Conservation (phyloP, 2,797 vertebrate genomes). For the Acanthiza pusilla region DNA sequence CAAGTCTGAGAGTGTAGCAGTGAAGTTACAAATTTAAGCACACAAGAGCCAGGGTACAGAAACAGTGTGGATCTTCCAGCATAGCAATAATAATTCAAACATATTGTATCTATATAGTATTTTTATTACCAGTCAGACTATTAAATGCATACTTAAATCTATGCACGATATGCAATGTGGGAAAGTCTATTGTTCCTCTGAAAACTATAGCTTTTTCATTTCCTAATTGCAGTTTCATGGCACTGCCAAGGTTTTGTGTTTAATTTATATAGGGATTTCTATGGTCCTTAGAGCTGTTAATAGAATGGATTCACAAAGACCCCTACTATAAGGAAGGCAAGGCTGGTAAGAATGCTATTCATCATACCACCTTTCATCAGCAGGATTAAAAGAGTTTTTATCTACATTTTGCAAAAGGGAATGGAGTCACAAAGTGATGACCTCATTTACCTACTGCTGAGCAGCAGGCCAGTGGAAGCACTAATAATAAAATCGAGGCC, state of each 20-base stretch:
- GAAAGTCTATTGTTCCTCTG: conserved; percentile 59
- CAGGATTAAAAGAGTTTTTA: conserved; percentile 64
- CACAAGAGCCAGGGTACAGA: conserved; percentile 37
- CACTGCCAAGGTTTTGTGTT: conserved; percentile 49
- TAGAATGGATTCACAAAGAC: conserved; percentile 55
- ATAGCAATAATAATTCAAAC: conserved; percentile 47
- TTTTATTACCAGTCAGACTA: conserved; percentile 64
- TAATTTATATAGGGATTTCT: conserved; percentile 65
- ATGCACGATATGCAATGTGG: conserved; percentile 48
- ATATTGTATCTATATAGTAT: conserved; percentile 63
- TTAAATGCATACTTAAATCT: conserved; percentile 67
- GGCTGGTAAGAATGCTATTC: conserved; percentile 44
- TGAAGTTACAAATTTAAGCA: conserved; percentile 56
- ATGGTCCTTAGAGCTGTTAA: conserved; percentile 52
- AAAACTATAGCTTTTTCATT: conserved; percentile 64
- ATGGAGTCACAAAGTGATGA: conserved; percentile 21
- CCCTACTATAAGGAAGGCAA: conserved; percentile 34
- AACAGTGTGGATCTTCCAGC: conserved; percentile 12
- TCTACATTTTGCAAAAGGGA: conserved; percentile 55
- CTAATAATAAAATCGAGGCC: conserved; percentile 64
- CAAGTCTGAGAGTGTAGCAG: not conserved
- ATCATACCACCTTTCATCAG: conserved; percentile 55
- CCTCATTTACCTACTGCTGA: conserved; percentile 64
- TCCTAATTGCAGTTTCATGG: conserved; percentile 63
- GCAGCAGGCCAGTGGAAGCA: conserved; percentile 39